phyloP scores from a whole-genome alignment of 2,797 vertebrate species.

The Fringilla coelebs region DNA sequence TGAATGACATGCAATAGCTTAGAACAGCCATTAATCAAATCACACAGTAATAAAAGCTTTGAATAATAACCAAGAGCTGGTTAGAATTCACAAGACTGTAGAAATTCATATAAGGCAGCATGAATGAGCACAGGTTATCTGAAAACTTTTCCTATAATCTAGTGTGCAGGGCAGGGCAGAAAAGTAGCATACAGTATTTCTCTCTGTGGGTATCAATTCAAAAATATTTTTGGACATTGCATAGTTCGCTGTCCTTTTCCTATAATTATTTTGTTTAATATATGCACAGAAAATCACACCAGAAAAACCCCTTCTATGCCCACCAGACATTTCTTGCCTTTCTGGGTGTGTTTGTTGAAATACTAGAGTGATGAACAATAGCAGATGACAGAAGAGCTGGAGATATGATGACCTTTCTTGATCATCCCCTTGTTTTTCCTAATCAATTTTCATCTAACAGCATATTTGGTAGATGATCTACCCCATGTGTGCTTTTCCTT shows the following conservation, averaged over 20 bases:
- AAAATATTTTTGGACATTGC: not conserved
- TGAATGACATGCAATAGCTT: not conserved
- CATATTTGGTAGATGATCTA: not conserved
- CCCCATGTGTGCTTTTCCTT: not conserved
- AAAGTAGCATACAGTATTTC: not conserved
- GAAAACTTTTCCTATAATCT: not conserved
- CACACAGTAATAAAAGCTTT: not conserved
- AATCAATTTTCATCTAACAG: not conserved
- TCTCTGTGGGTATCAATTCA: not conserved
- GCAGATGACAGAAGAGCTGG: not conserved
- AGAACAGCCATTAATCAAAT: not conserved
- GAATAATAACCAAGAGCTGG: not conserved
- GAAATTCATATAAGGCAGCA: not conserved
- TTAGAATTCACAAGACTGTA: not conserved
- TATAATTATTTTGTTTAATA: not conserved
- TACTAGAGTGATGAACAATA: not conserved
- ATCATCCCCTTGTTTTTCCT: not conserved
- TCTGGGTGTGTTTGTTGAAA: not conserved
- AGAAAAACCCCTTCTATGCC: fast-evolving
- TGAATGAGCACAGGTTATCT: not conserved
- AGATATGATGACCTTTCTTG: not conserved
- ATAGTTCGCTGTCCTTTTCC: not conserved
- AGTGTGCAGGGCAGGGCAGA: not conserved
- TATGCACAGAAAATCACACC: not conserved
- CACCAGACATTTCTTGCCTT: not conserved